phyloP scores from a whole-genome alignment of 2,113 vertebrate species.

The Aphyosemion australe region DNA sequence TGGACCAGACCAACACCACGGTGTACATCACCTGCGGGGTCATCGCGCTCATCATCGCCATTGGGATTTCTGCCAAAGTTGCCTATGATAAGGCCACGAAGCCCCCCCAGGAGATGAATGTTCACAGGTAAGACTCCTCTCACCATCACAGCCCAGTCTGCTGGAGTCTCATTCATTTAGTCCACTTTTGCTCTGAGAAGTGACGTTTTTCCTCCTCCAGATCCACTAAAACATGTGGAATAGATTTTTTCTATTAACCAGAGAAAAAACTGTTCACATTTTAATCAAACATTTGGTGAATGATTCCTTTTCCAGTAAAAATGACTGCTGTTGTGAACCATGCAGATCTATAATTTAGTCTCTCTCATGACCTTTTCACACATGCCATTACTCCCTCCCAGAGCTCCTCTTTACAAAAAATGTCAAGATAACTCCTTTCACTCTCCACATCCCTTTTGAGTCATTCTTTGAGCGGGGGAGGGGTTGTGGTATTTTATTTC shows the following conservation, averaged over 20 bases:
- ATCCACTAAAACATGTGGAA: too few species aligned
- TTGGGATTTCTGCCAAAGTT: conserved; percentile 94
- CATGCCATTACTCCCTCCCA: conserved; percentile 15
- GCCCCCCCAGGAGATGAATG: conserved; percentile 98
- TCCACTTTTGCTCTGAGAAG: too few species aligned
- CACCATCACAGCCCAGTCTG: too few species aligned
- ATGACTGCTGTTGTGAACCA: background rate
- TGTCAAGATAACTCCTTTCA: background rate
- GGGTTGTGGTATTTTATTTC: background rate
- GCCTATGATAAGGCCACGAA: conserved; percentile 96
- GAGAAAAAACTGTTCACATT: too few species aligned
- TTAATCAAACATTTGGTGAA: too few species aligned
- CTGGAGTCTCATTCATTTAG: too few species aligned
- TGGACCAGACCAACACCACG: conserved; percentile 96
- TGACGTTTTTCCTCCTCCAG: too few species aligned
- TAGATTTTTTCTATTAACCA: too few species aligned
- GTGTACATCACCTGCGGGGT: conserved; percentile 98
- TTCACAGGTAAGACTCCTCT: conserved; percentile 87
- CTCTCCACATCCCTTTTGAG: conserved; percentile 8
- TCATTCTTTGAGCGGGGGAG: background rate
- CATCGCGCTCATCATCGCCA: conserved; percentile 91
- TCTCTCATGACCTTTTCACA: conserved; percentile 32
- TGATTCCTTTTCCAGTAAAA: too few species aligned
- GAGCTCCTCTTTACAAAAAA: conserved; percentile 14
- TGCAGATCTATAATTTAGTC: background rate